These are phyloP conservation scores for Notodonta ziczac DNA, from an alignment of 2,888 invertebrate species.

Conservation along the genomic window DNA sequence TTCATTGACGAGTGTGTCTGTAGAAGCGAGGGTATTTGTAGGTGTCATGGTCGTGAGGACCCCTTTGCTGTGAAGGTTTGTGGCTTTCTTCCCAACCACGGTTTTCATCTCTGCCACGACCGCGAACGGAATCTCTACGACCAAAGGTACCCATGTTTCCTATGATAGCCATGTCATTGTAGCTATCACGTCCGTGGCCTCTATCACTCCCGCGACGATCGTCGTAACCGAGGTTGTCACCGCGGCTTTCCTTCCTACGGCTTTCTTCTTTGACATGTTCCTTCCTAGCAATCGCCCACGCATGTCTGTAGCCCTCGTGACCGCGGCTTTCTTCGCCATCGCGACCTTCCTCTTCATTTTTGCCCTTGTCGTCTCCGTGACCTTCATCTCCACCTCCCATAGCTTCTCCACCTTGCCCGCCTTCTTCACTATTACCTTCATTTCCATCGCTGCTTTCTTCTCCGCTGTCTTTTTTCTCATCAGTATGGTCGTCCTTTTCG, in stretches of 20 bases:
- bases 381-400: constrained; percentile 2
- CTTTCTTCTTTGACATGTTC: constrained; percentile 13
- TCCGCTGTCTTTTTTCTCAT: constrained; percentile 7
- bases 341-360: constrained; percentile 12
- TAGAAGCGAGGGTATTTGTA: constrained; percentile 35
- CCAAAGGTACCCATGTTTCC: constrained; percentile 7
- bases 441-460: constrained; percentile 8
- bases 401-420: constrained; percentile 11
- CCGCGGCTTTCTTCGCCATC: constrained; percentile 12
- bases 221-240: constrained; percentile 1
- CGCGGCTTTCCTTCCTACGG: constrained; percentile 7
- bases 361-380: constrained; percentile 11
- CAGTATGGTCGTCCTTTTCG: constrained; percentile 22
- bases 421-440: constrained; percentile 16
- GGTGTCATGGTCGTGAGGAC: constrained; percentile 14
- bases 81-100: constrained; percentile 20
- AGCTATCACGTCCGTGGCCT: neutral
- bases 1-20: constrained; percentile 19
- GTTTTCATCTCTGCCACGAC: constrained; percentile 21
- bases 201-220: neutral
- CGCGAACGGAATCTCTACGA: neutral
- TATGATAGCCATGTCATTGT: neutral
- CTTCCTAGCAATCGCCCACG: constrained; percentile 10
- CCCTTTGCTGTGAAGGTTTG: constrained; percentile 3
- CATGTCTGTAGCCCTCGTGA: constrained; percentile 1